Percentiles rank a stretch among this genome's conserved stretches.
These are phyloP conservation scores for Ganaspis sp. DNA, from an alignment of 1,140 invertebrate genomes.

Conservation along the genomic window DNA sequence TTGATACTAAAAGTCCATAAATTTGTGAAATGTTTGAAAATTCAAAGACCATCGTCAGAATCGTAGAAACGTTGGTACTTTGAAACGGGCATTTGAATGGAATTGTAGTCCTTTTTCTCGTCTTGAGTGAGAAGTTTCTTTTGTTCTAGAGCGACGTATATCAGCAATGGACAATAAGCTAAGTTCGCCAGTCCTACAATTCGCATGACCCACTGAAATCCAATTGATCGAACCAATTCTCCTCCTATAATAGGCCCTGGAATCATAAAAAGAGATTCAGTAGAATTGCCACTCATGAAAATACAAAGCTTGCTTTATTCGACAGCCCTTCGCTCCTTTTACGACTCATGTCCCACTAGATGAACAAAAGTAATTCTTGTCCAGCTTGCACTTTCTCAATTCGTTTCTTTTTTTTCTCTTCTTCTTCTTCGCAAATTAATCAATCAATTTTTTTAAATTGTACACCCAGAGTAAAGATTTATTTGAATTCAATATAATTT, in stretches of 20 bases:
- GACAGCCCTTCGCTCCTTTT: not conserved
- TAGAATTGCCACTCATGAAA: constrained; percentile 5
- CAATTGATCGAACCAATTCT: constrained; percentile 81
- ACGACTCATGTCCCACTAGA: not conserved
- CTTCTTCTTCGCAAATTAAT: not conserved
- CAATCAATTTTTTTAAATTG: not conserved
- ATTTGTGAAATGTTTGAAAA: constrained; percentile 4
- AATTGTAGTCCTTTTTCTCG: constrained; percentile 62
- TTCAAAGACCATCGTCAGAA: constrained; percentile 69
- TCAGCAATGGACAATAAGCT: constrained; percentile 81
- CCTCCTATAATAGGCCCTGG: constrained; percentile 84
- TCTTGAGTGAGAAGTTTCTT: constrained; percentile 45
- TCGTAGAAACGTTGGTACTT: constrained; percentile 67
- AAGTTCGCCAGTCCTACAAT: constrained; percentile 83
- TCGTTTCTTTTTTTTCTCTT: not conserved
- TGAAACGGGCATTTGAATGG: constrained; percentile 50
- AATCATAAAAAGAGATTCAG: constrained; percentile 45
- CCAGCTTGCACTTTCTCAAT: not conserved
- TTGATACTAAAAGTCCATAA: not conserved
- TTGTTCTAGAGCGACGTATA: constrained; percentile 63
- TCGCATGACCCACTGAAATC: constrained; percentile 85
- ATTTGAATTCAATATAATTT: no score
- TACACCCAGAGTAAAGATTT: no score
- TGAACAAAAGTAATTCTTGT: constrained; percentile 16
- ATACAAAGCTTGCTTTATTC: constrained; percentile 27